These are phyloP conservation scores for Hipparchia semele DNA, from an alignment of 2,888 invertebrate genomes.

Conservation along the genomic window DNA sequence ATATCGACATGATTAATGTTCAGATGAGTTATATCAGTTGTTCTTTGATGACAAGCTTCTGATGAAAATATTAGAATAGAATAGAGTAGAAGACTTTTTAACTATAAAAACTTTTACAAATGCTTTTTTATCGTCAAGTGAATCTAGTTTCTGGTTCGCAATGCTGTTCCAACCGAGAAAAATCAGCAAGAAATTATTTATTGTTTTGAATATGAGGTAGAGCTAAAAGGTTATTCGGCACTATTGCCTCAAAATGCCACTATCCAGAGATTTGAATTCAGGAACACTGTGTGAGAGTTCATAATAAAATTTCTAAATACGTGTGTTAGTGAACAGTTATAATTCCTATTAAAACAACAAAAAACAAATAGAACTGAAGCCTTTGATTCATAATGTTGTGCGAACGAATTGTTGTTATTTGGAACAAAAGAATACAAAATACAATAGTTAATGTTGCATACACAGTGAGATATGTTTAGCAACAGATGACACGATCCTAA, in stretches of 20 bases:
- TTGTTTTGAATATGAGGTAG: neutral
- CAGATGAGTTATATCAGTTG: neutral
- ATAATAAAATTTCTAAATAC: no score
- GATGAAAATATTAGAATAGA: neutral
- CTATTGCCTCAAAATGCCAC: neutral
- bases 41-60: neutral
- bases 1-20: slow-evolving; percentile 13
- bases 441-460: slow-evolving; percentile 3
- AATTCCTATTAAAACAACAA: neutral
- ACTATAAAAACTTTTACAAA: no score
- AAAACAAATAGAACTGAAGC: neutral
- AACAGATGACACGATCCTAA: slow-evolving; percentile 22
- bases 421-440: slow-evolving; percentile 1
- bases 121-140: no score
- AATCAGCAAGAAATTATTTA: no score
- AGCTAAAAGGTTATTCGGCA: neutral
- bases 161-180: no score
- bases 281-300: no score
- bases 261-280: no score
- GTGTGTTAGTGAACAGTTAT: neutral
- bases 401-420: neutral
- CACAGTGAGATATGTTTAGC: slow-evolving; percentile 2
- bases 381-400: neutral
- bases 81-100: no score
- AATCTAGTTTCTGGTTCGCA: no score